Percentiles rank a stretch among this genome's conserved stretches.
These are phyloP conservation scores for Drosophila borealis DNA, from an alignment of 2,888 invertebrate species.

Conservation along the genomic window DNA sequence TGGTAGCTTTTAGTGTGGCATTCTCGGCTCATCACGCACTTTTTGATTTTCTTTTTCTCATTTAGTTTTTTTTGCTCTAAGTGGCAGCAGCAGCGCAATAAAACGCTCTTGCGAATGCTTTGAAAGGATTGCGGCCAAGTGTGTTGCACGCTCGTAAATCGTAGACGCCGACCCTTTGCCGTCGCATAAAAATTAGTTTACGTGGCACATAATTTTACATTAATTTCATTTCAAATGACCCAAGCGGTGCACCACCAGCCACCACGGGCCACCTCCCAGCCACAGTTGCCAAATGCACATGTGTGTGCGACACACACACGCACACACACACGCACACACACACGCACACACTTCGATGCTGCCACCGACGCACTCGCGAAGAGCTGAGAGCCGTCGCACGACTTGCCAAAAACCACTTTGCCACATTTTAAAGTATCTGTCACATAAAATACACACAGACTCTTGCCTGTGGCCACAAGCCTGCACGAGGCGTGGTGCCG, in stretches of 20 bases:
- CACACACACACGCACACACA: conserved; percentile 5
- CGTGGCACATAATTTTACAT: conserved; percentile 76
- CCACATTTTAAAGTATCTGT: conserved; percentile 76
- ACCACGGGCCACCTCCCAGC: background rate
- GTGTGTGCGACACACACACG: conserved; percentile 2
- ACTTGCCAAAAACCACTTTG: conserved; percentile 66
- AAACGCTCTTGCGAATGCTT: conserved; percentile 68
- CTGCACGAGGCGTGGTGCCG: too few species aligned
- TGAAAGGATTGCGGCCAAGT: conserved; percentile 73
- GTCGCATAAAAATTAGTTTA: conserved; percentile 72
- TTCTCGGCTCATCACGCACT: background rate
- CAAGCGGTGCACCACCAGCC: conserved; percentile 2
- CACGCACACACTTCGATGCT: background rate
- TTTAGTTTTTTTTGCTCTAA: conserved; percentile 31
- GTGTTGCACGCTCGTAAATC: conserved; percentile 64
- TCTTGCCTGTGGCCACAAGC: conserved; percentile 35
- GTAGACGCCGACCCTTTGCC: conserved; percentile 39
- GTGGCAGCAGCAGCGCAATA: conserved; percentile 72
- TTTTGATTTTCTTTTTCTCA: conserved; percentile 13
- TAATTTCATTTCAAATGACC: conserved; percentile 66
- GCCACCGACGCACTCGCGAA: conserved; percentile 13
- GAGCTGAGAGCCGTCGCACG: conserved; percentile 13
- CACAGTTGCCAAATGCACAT: conserved; percentile 3
- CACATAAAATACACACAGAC: conserved; percentile 67
- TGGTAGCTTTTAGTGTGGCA: background rate